Conservation (phyloP, 2,888 invertebrate genomes). For the Tetheella fluctuosa region DNA sequence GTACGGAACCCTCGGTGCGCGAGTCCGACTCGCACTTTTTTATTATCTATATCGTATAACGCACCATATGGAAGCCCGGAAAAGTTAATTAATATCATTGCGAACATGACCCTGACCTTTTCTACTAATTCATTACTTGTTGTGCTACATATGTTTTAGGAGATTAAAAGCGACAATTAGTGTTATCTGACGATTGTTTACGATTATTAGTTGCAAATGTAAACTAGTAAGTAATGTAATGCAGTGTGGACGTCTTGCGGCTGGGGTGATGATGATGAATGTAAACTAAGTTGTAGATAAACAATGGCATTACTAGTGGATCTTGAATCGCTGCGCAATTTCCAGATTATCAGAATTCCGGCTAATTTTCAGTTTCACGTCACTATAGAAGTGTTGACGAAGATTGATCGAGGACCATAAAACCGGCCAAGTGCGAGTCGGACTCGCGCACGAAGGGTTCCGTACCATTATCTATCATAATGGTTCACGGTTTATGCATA, state of each 20-base stretch:
- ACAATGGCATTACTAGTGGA: background rate
- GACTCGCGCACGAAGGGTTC: no score
- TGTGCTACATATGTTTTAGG: background rate
- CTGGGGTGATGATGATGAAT: no score
- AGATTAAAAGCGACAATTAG: background rate
- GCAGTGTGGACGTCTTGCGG: no score
- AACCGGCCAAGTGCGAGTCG: no score
- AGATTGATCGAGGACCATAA: background rate
- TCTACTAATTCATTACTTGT: slow-evolving; percentile 1
- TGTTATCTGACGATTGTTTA: background rate
- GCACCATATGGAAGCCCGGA: background rate
- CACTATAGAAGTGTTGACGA: background rate
- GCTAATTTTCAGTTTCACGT: background rate
- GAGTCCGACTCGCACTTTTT: no score
- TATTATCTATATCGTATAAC: background rate
- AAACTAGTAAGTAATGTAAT: no score
- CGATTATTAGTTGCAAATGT: background rate
- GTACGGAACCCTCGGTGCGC: no score
- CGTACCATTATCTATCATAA: no score
- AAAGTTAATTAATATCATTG: slow-evolving; percentile 3
- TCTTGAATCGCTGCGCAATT: background rate
- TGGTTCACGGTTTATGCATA: no score
- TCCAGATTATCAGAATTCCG: background rate
- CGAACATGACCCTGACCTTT: background rate
- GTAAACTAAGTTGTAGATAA: background rate